These are phyloP conservation scores for Apoderus coryli DNA, from an alignment of 2,888 invertebrate species.

Conservation along the genomic window DNA sequence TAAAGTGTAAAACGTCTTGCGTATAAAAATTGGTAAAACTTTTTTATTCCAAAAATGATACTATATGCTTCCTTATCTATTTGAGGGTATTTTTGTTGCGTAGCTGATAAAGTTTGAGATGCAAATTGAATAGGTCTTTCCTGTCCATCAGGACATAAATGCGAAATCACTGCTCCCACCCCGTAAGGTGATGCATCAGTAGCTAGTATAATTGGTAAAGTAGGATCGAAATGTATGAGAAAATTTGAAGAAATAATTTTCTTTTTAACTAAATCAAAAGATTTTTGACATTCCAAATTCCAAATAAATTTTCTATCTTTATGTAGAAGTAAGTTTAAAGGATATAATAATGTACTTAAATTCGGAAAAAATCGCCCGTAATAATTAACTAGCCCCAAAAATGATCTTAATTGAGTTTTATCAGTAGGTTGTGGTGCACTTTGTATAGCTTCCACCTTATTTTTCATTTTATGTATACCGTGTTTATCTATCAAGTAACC, in stretches of 20 bases:
- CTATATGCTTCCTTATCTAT: no score
- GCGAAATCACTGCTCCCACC: constrained; percentile 16
- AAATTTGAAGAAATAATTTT: constrained; percentile 13
- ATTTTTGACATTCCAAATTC: constrained; percentile 12
- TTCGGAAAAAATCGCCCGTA: background rate
- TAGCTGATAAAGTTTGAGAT: no score
- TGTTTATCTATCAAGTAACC: constrained; percentile 1
- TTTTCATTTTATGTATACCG: background rate
- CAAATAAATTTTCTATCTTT: constrained; percentile 11
- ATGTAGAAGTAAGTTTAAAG: constrained; percentile 8
- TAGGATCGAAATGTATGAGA: constrained; percentile 14
- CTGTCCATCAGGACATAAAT: no score
- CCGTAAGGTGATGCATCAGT: constrained; percentile 16
- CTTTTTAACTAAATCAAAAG: constrained; percentile 16
- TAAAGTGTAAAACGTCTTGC: no score
- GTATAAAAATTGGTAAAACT: no score
- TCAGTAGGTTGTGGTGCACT: background rate
- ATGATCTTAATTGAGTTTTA: constrained; percentile 1
- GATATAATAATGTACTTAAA: background rate
- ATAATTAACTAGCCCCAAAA: constrained; percentile 1
- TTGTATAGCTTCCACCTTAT: background rate
- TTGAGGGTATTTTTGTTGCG: no score
- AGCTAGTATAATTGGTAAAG: constrained; percentile 14
- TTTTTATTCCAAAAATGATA: no score
- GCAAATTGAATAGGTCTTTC: no score